These are phyloP conservation scores for Tethea ocularis DNA, from an alignment of 2,888 invertebrate species.

Conservation along the genomic window DNA sequence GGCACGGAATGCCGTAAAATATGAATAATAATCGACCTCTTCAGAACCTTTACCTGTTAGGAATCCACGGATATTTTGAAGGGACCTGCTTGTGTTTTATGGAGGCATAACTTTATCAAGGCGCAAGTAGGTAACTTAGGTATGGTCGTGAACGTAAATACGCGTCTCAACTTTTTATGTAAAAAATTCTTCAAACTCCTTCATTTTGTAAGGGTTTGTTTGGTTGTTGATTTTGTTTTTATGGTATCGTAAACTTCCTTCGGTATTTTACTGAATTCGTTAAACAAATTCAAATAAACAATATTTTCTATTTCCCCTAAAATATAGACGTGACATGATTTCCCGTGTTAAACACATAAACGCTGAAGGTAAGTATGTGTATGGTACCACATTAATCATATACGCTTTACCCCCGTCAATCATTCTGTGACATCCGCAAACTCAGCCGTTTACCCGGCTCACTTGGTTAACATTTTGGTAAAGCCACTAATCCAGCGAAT, in stretches of 20 bases:
- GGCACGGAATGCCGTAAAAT: slow-evolving; percentile 63
- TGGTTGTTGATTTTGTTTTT: slow-evolving; percentile 1
- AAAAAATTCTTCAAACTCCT: not conserved
- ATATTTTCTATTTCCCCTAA: not conserved
- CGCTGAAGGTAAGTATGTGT: slow-evolving; percentile 23
- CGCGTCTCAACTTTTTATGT: not conserved
- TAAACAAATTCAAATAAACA: not conserved
- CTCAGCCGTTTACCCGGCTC: slow-evolving; percentile 54
- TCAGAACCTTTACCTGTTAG: slow-evolving; percentile 43
- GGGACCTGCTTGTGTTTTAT: slow-evolving; percentile 36
- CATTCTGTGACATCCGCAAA: slow-evolving; percentile 63
- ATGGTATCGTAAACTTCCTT: not conserved
- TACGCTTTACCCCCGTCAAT: slow-evolving; percentile 74
- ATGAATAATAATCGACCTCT: slow-evolving; percentile 72
- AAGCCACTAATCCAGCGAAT: slow-evolving; percentile 25
- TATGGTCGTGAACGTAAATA: slow-evolving; percentile 4
- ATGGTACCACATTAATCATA: slow-evolving; percentile 67
- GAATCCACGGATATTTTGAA: slow-evolving; percentile 34
- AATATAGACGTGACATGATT: not conserved
- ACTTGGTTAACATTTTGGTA: slow-evolving; percentile 32
- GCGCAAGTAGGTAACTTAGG: slow-evolving; percentile 6
- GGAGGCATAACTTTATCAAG: slow-evolving; percentile 26
- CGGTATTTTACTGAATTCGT: too few relatives aligned
- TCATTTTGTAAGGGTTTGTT: slow-evolving; percentile 1
- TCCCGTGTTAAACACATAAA: slow-evolving; percentile 19